These are phyloP conservation scores for Colistium nudipinnis DNA, from an alignment of 2,113 vertebrate species.

Conservation along the genomic window DNA sequence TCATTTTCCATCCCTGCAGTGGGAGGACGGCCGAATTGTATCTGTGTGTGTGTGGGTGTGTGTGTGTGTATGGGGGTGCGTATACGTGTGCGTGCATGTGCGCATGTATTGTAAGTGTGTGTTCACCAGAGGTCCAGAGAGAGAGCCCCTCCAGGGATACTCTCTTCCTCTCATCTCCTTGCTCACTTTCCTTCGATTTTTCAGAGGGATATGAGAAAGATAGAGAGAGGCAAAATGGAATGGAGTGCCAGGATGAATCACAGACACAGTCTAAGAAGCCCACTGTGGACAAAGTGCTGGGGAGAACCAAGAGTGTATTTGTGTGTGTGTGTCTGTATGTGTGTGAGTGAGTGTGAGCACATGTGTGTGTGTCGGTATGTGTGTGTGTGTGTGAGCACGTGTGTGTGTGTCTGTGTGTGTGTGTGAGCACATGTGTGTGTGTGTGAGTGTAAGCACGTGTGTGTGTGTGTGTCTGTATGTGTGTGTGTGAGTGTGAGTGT, in stretches of 20 bases:
- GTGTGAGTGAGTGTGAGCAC: constrained; percentile 1
- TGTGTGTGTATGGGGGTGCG: constrained; percentile 1
- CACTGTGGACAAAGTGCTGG: constrained; percentile 38
- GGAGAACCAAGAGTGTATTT: constrained; percentile 5
- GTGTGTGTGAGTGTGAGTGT: too few species aligned
- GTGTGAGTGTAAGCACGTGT: too few species aligned
- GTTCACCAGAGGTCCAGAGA: constrained; percentile 18
- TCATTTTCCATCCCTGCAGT: constrained; percentile 5
- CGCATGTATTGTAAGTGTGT: not conserved
- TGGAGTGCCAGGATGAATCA: constrained; percentile 61
- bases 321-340: not conserved
- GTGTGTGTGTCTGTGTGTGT: too few species aligned
- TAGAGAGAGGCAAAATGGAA: constrained; percentile 51
- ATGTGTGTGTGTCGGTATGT: too few species aligned
- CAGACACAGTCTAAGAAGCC: constrained; percentile 15
- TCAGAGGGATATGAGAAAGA: constrained; percentile 62
- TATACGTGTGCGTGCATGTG: not conserved
- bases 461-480: too few species aligned
- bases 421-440: too few species aligned
- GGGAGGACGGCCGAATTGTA: constrained; percentile 1
- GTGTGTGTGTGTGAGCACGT: not conserved
- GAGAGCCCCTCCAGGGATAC: constrained; percentile 27
- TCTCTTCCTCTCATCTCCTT: constrained; percentile 43
- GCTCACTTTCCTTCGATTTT: constrained; percentile 59
- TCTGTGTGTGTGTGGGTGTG: constrained; percentile 3